Evolutionary conservation across 35 echinoderm and acorn worm species (phyloP), one percentile per base, ranked within the genome.

Genomic region (Ophioderma brevispina): DNA sequence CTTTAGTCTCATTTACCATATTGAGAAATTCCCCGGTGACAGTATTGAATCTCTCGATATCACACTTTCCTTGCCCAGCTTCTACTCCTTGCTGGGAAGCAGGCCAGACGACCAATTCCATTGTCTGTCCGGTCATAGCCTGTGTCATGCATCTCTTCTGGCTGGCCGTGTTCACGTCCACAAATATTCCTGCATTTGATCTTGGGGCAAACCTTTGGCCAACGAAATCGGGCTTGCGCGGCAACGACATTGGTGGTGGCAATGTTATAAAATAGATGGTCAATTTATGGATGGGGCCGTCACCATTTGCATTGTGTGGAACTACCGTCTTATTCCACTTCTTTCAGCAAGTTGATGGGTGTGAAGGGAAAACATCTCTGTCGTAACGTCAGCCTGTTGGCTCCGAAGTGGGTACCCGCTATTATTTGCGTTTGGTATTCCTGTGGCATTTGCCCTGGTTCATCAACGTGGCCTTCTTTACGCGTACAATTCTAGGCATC

Each of bases 151-250:
- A 84, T 55, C 55, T 55, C 42, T 49, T 84, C 40, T 84, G 81
- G 81, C 41, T 84, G 25, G 13, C 81, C 1, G 33, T 84, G 41
- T 84, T 84, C 55, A 52, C n/a, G 0, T 84, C 40, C 40, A 84
- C 41, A 15, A 84, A 84, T 55, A 55, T 84, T 84, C 81, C 55
- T 31, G 81, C 81, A 36, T 84, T 84, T 84, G 81, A 84, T 84
- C 43, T 84, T 32, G 79, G n/a, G 35, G 32, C 40, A 38, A 49
- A 55, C 33, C 13, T 55, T 52, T 84, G 39, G 39, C 31, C 31
- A 11, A 52, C 10, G 28, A 70, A 30, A 25, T 18, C 28, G 10
- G n/a, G 17, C 28, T 3, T 70, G 28, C 59, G 59, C 28, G 59
- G 59, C 1, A 25, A 70, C 28, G 23, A 25, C 2, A 25, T 2